Conservation (phyloP, 2,113 vertebrate species). For the Mirounga angustirostris region DNA sequence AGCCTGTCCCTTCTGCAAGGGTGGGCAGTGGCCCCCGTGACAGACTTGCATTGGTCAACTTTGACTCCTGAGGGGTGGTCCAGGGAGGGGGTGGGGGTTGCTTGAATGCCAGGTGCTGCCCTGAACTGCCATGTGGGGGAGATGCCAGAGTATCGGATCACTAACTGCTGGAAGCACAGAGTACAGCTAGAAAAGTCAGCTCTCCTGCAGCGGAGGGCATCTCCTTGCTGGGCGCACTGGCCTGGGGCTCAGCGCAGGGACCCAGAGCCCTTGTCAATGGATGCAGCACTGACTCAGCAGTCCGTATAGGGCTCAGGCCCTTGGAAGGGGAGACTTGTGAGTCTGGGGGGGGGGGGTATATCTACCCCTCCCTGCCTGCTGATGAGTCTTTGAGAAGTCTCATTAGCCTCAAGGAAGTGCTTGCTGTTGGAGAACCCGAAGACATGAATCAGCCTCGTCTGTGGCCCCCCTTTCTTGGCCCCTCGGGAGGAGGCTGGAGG, state of each 20-base stretch:
- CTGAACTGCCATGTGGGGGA: accelerated
- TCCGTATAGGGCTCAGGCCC: neutral
- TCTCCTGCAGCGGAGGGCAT: neutral
- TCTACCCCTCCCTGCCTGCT: accelerated
- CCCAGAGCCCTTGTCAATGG: neutral
- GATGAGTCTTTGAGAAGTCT: neutral
- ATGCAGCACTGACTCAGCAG: neutral
- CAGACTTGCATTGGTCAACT: neutral
- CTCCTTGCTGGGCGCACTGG: neutral
- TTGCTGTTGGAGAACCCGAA: neutral
- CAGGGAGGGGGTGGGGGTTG: accelerated
- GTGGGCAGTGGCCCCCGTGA: neutral
- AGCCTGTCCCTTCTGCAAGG: neutral
- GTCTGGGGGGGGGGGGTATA: no score
- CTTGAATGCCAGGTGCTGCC: no score
- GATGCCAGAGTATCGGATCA: neutral
- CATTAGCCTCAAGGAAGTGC: neutral
- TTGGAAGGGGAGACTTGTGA: no score
- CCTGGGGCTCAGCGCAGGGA: accelerated
- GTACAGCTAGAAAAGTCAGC: neutral
- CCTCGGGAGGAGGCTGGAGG: neutral
- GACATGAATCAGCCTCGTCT: neutral
- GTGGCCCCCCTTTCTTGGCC: neutral
- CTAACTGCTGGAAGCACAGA: neutral
- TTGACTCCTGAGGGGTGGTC: neutral